Evolutionary conservation across 2,888 invertebrate genomes (phyloP).

Genomic region (Morpho deidamia): DNA sequence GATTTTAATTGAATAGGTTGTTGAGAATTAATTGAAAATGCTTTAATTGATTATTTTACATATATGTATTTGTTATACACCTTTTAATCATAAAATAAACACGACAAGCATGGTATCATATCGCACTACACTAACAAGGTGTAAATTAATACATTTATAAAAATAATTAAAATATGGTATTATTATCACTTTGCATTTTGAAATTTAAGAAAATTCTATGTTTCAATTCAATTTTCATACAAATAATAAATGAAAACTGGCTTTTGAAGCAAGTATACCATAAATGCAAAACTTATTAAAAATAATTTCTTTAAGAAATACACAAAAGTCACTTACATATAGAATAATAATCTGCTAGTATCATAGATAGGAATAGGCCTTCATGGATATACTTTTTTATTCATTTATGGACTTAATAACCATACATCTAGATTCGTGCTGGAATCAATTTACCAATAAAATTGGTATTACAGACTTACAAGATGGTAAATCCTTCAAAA

Average conservation of each 20-base stretch:
- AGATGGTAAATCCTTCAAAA: slow-evolving; percentile 70
- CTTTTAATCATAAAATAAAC: slow-evolving; percentile 21
- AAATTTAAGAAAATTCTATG: not conserved
- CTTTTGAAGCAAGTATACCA: not conserved
- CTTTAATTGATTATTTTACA: not conserved
- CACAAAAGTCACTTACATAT: not conserved
- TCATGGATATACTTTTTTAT: slow-evolving; percentile 1
- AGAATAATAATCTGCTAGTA: not conserved
- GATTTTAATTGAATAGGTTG: too few relatives aligned
- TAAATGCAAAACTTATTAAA: slow-evolving; percentile 2
- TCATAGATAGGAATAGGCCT: slow-evolving; percentile 11
- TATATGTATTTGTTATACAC: slow-evolving; percentile 17
- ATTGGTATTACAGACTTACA: slow-evolving; percentile 61
- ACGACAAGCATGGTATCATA: slow-evolving; percentile 21
- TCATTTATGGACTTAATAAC: not conserved
- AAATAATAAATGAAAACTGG: not conserved
- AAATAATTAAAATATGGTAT: not conserved
- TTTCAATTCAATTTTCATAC: too few relatives aligned
- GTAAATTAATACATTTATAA: slow-evolving; percentile 6
- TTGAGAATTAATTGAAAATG: not conserved
- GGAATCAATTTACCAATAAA: slow-evolving; percentile 49
- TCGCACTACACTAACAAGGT: slow-evolving; percentile 7
- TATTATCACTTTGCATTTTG: not conserved
- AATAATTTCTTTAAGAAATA: not conserved
- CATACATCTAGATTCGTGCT: slow-evolving; percentile 21